Conservation (phyloP, 2,797 vertebrate species). For the Miichthys miiuy region DNA sequence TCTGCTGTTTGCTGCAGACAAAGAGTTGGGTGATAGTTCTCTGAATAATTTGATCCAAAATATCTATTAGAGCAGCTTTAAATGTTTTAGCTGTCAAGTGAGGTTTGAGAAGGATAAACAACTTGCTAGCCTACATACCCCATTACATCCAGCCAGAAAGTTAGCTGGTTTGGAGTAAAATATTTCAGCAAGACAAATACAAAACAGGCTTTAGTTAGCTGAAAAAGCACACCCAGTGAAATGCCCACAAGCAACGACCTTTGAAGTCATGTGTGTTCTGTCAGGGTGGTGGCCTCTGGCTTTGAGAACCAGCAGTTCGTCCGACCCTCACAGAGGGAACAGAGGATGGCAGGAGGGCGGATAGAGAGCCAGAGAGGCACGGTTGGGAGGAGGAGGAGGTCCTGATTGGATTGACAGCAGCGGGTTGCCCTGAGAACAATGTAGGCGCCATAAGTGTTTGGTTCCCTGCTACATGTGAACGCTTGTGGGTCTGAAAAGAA, state of each 20-base stretch:
- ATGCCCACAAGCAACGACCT: conserved; percentile 10
- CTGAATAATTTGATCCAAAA: too few species aligned
- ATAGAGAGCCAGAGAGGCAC: conserved; percentile 11
- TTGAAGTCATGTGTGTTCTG: conserved; percentile 48
- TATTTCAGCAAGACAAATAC: background rate
- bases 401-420: conserved; percentile 43
- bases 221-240: conserved; percentile 29
- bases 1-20: too few species aligned
- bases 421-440: conserved; percentile 58
- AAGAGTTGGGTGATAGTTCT: too few species aligned
- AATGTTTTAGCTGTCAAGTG: background rate
- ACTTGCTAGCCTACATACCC: background rate
- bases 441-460: conserved; percentile 36
- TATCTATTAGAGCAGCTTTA: background rate
- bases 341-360: conserved; percentile 31
- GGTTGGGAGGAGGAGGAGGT: background rate
- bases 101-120: background rate
- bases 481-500: conserved; percentile 53
- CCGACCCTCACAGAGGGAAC: conserved; percentile 43
- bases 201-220: conserved; percentile 13
- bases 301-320: conserved; percentile 29
- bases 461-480: conserved; percentile 57
- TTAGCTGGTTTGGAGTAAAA: conserved; percentile 16
- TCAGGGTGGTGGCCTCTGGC: conserved; percentile 37
- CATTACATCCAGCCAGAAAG: background rate